Conservation (phyloP, 2,797 vertebrate species). For the Adelosebastes latens region DNA sequence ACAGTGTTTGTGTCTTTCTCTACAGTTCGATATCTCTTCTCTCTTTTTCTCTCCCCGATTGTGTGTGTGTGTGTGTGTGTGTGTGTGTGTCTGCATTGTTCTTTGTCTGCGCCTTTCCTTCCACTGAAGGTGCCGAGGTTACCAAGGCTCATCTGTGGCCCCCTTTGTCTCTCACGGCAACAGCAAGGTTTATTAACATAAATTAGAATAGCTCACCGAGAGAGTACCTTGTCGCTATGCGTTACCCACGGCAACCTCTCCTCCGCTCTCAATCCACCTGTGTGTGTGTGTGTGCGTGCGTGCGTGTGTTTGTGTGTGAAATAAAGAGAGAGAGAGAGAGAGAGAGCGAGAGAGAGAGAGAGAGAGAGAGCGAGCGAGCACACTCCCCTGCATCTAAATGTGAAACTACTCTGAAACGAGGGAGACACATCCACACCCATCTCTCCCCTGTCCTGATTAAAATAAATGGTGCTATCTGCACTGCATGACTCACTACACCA, state of each 20-base stretch:
- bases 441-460: slow-evolving; percentile 83
- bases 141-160: slow-evolving; percentile 82
- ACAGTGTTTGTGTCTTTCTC: slow-evolving; percentile 73
- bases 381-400: slow-evolving; percentile 80
- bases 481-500: slow-evolving; percentile 84
- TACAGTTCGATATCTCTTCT: slow-evolving; percentile 66
- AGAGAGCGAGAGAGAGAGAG: slow-evolving; percentile 4
- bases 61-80: slow-evolving; percentile 36
- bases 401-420: slow-evolving; percentile 76
- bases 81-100: slow-evolving; percentile 59
- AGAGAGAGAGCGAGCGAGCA: slow-evolving; percentile 32
- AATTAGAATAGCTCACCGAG: slow-evolving; percentile 85
- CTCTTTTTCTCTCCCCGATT: slow-evolving; percentile 25
- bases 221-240: slow-evolving; percentile 82
- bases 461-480: slow-evolving; percentile 85
- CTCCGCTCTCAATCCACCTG: slow-evolving; percentile 77
- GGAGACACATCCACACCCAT: slow-evolving; percentile 80
- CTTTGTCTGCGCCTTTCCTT: slow-evolving; percentile 71
- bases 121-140: slow-evolving; percentile 77
- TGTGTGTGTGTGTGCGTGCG: slow-evolving; percentile 43
- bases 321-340: neutral
- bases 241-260: slow-evolving; percentile 84
- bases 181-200: slow-evolving; percentile 85
- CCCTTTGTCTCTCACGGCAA: slow-evolving; percentile 83
- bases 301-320: slow-evolving; percentile 29